Conservation (phyloP, 2,113 vertebrate genomes). For the Lepus timidus region DNA sequence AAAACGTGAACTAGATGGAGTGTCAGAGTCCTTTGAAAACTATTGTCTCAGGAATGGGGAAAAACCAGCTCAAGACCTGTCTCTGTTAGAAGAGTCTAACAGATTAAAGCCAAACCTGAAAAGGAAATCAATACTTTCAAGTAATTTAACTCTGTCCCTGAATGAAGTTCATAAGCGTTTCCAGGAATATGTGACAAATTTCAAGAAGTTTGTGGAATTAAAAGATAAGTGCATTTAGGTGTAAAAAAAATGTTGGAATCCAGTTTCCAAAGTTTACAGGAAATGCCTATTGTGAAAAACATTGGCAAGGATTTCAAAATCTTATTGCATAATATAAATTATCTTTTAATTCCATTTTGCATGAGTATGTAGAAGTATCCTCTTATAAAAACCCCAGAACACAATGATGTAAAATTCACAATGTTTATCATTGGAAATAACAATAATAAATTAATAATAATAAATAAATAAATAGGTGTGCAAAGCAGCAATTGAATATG, state of each 20-base stretch:
- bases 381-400: neutral
- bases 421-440: neutral
- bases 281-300: too few species aligned
- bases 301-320: too few species aligned
- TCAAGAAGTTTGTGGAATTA: too few species aligned
- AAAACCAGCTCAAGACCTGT: neutral
- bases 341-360: too few species aligned
- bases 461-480: neutral
- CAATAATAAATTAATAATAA: too few species aligned
- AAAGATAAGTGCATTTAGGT: too few species aligned
- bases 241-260: too few species aligned
- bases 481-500: neutral
- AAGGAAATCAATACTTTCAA: neutral
- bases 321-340: too few species aligned
- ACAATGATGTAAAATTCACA: neutral
- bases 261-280: too few species aligned
- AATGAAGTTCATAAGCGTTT: neutral
- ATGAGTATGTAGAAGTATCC: too few species aligned
- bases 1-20: too few species aligned
- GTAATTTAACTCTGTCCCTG: neutral
- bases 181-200: neutral
- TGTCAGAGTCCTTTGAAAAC: neutral
- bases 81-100: neutral
- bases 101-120: neutral
- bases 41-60: neutral